phyloP scores from a whole-genome alignment of 1,140 invertebrate species.

The Temnothorax nylanderi region DNA sequence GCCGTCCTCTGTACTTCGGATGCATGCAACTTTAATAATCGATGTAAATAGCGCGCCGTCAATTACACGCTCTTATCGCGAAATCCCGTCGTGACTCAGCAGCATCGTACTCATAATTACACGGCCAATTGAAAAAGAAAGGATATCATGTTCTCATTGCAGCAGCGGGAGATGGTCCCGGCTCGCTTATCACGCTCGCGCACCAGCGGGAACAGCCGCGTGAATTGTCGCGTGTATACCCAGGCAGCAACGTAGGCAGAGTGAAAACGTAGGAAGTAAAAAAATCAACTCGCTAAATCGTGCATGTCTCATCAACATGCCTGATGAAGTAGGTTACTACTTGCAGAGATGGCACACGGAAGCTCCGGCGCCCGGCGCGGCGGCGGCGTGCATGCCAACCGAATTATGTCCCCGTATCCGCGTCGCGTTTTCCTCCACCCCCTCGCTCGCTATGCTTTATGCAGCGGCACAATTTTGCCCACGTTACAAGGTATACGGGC shows the following conservation, averaged over 20 bases:
- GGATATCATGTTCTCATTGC: neutral
- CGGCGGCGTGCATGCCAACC: conserved; percentile 33
- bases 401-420: conserved; percentile 35
- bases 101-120: conserved; percentile 29
- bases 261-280: conserved; percentile 26
- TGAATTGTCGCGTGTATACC: conserved; percentile 17
- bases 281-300: conserved; percentile 56
- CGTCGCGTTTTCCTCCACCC: conserved; percentile 1
- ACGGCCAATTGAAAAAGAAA: conserved; percentile 27
- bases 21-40: neutral
- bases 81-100: conserved; percentile 30
- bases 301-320: conserved; percentile 62
- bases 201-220: neutral
- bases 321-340: conserved; percentile 46
- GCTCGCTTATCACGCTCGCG: neutral
- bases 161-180: neutral
- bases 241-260: conserved; percentile 5
- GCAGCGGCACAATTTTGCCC: conserved; percentile 23
- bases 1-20: neutral
- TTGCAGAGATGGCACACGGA: conserved; percentile 25
- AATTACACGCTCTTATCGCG: conserved; percentile 26
- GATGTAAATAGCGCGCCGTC: conserved; percentile 3
- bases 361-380: neutral
- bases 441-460: conserved; percentile 24
- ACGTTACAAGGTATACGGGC: neutral